These are phyloP conservation scores for Dendrophyllia cribrosa DNA, from an alignment of 64 coral and sea anemone species.

Conservation along the genomic window DNA sequence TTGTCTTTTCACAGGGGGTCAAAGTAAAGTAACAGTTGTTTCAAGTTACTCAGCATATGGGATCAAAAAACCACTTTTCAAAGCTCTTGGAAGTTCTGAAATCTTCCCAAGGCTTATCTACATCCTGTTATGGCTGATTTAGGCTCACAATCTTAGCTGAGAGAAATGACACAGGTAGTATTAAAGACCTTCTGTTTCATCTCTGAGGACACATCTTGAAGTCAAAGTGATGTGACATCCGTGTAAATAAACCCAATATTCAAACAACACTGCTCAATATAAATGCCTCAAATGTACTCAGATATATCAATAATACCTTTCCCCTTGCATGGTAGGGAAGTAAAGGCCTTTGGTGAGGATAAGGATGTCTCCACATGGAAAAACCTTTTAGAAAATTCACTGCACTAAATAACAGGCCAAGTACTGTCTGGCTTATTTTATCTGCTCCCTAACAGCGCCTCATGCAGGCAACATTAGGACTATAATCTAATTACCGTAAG, in stretches of 20 bases:
- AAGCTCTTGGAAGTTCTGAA: conserved; percentile 59
- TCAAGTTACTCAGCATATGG: conserved; percentile 94
- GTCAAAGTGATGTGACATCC: conserved; percentile 86
- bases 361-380: conserved; percentile 93
- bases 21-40: conserved; percentile 93
- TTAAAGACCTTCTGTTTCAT: conserved; percentile 82
- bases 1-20: conserved; percentile 85
- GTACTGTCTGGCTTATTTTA: conserved; percentile 94
- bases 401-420: conserved; percentile 73
- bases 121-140: conserved; percentile 62
- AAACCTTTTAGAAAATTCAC: conserved; percentile 80
- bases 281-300: conserved; percentile 59
- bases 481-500: conserved; percentile 89
- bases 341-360: conserved; percentile 89
- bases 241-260: conserved; percentile 93
- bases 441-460: conserved; percentile 82
- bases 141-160: conserved; percentile 52
- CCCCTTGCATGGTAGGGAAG: conserved; percentile 88
- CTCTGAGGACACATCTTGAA: conserved; percentile 90
- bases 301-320: conserved; percentile 85
- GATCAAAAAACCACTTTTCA: conserved; percentile 63
- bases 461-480: conserved; percentile 87
- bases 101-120: conserved; percentile 65
- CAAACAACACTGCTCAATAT: conserved; percentile 81
- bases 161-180: conserved; percentile 66